Conservation (phyloP, 1,140 invertebrate genomes). For the Rhyzopertha dominica region DNA sequence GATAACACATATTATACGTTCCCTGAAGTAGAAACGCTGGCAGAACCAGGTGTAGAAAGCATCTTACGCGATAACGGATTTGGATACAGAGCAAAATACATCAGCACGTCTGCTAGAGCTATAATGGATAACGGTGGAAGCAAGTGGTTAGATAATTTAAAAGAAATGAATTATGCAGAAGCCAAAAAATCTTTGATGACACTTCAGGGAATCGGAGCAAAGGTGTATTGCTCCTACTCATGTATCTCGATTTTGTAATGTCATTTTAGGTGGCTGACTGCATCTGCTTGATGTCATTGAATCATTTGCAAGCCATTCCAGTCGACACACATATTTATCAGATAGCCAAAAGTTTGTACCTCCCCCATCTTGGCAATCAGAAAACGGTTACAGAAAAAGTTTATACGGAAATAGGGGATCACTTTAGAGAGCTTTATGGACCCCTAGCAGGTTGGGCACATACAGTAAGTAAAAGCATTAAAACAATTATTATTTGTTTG, state of each 20-base stretch:
- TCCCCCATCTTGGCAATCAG: slow-evolving; percentile 68
- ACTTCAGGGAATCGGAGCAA: slow-evolving; percentile 82
- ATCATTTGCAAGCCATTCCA: slow-evolving; percentile 83
- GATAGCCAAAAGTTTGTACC: slow-evolving; percentile 76
- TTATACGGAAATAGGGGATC: slow-evolving; percentile 78
- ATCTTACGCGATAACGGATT: slow-evolving; percentile 76
- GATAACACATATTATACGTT: slow-evolving; percentile 70
- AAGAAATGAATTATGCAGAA: slow-evolving; percentile 63
- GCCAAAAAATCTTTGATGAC: slow-evolving; percentile 70
- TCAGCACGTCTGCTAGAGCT: slow-evolving; percentile 64
- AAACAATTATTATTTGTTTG: slow-evolving; percentile 2
- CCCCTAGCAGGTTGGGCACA: slow-evolving; percentile 92
- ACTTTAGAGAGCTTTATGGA: slow-evolving; percentile 80
- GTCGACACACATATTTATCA: slow-evolving; percentile 97
- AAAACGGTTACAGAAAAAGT: slow-evolving; percentile 81
- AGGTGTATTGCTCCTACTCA: slow-evolving; percentile 53
- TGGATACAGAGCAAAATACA: slow-evolving; percentile 88
- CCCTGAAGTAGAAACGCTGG: slow-evolving; percentile 66
- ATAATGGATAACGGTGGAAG: slow-evolving; percentile 63
- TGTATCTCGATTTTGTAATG: neutral
- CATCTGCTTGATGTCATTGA: slow-evolving; percentile 94
- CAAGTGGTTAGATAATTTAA: slow-evolving; percentile 66
- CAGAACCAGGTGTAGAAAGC: slow-evolving; percentile 58
- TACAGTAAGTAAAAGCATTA: slow-evolving; percentile 57
- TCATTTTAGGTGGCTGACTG: slow-evolving; percentile 87